phyloP scores from a whole-genome alignment of 2,888 invertebrate species.

The Ornithoptera priamus region DNA sequence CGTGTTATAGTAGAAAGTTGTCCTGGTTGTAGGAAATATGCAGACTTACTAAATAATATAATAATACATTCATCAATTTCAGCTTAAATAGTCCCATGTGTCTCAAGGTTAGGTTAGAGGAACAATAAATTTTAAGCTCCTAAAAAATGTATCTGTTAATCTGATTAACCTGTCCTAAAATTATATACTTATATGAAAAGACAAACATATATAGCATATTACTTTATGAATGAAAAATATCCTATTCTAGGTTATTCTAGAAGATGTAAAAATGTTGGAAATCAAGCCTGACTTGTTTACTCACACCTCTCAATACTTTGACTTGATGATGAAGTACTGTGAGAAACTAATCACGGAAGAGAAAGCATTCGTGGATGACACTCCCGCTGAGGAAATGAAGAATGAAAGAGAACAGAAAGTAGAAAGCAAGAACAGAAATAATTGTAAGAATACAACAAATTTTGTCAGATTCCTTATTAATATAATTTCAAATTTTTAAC shows the following conservation, averaged over 20 bases:
- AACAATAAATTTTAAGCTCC: too few species aligned
- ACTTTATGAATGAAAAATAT: not conserved
- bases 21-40: too few species aligned
- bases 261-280: constrained; percentile 94
- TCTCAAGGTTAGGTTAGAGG: too few species aligned
- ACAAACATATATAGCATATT: too few species aligned
- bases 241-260: constrained; percentile 84
- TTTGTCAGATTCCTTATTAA: not conserved
- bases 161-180: too few species aligned
- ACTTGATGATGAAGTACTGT: constrained; percentile 92
- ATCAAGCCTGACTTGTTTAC: constrained; percentile 96
- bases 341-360: constrained; percentile 91
- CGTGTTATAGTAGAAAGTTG: too few species aligned
- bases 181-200: too few species aligned
- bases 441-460: constrained; percentile 81
- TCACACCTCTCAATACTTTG: constrained; percentile 98
- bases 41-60: too few species aligned
- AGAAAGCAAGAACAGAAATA: constrained; percentile 91
- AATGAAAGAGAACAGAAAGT: constrained; percentile 93
- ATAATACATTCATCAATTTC: too few species aligned
- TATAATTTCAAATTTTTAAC: too few species aligned
- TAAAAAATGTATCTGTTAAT: too few species aligned
- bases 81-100: too few species aligned
- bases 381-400: constrained; percentile 97
- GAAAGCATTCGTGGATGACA: constrained; percentile 98